Evolutionary conservation across 2,113 vertebrate genomes (phyloP).

Genomic region (Pedetes capensis): DNA sequence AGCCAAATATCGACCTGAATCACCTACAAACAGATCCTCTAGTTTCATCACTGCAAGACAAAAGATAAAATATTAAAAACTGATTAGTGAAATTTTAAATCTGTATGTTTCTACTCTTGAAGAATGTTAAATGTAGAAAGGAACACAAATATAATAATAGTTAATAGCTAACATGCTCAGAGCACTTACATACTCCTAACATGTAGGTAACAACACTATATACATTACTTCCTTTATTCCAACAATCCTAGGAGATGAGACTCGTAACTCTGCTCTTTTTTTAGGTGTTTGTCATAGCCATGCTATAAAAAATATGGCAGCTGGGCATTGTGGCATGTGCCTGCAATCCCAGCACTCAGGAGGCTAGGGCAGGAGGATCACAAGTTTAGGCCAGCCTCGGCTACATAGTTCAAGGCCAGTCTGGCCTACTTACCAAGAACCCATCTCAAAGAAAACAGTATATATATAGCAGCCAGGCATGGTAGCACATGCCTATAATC

Average conservation of each 20-base stretch:
- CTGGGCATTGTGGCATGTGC: too few relatives aligned
- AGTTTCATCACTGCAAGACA: slow-evolving; percentile 86
- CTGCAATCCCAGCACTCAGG: too few relatives aligned
- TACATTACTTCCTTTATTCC: neutral
- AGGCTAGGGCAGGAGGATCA: too few relatives aligned
- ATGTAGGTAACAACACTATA: neutral
- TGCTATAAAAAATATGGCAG: neutral
- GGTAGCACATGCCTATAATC: too few relatives aligned
- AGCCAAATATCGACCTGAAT: slow-evolving; percentile 82
- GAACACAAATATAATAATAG: neutral
- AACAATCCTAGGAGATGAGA: neutral
- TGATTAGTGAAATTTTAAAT: neutral
- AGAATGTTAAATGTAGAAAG: neutral
- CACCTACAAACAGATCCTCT: slow-evolving; percentile 80
- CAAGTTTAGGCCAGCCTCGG: too few relatives aligned
- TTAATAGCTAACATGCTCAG: neutral
- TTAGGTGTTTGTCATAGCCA: neutral
- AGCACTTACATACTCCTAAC: neutral
- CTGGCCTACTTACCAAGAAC: too few relatives aligned
- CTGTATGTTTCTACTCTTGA: neutral
- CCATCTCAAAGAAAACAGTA: too few relatives aligned
- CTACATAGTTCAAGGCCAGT: too few relatives aligned
- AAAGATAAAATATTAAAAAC: slow-evolving; percentile 57
- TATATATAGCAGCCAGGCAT: too few relatives aligned
- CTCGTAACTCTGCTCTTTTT: neutral